Percentiles rank a stretch among this genome's conserved stretches.
phyloP scores from a whole-genome alignment of 2,113 vertebrate genomes.

The Spheniscus mendiculus region DNA sequence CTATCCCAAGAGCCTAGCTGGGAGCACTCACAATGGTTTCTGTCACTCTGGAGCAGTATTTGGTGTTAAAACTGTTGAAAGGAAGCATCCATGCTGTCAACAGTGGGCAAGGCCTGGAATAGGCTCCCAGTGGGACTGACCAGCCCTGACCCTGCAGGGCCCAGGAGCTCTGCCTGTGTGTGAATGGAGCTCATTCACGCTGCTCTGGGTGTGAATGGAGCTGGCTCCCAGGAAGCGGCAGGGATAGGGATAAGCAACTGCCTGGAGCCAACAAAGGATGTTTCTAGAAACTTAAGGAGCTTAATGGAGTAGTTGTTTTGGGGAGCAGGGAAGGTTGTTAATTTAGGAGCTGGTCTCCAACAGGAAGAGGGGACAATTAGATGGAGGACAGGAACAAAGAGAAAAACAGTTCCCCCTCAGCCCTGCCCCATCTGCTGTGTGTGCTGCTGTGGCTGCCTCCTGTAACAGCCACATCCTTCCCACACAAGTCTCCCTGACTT shows the following conservation, averaged over 20 bases:
- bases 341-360: neutral
- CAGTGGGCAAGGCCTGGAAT: neutral
- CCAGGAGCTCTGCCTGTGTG: neutral
- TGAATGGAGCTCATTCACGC: neutral
- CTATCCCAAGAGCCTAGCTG: no score
- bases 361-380: neutral
- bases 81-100: neutral
- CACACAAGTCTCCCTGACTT: accelerated
- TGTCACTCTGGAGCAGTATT: neutral
- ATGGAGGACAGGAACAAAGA: neutral
- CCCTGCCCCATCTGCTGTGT: neutral
- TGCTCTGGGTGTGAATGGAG: neutral
- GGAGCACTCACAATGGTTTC: neutral
- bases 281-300: neutral
- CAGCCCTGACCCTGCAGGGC: neutral
- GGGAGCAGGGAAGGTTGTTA: neutral
- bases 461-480: neutral
- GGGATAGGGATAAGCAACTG: neutral
- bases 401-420: neutral
- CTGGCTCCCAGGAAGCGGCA: neutral
- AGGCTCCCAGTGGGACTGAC: neutral
- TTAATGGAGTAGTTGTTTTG: neutral
- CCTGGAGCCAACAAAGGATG: neutral
- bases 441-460: neutral
- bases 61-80: neutral